Evolutionary conservation across 2,113 vertebrate species (phyloP).

Genomic region (Laterallus jamaicensis): DNA sequence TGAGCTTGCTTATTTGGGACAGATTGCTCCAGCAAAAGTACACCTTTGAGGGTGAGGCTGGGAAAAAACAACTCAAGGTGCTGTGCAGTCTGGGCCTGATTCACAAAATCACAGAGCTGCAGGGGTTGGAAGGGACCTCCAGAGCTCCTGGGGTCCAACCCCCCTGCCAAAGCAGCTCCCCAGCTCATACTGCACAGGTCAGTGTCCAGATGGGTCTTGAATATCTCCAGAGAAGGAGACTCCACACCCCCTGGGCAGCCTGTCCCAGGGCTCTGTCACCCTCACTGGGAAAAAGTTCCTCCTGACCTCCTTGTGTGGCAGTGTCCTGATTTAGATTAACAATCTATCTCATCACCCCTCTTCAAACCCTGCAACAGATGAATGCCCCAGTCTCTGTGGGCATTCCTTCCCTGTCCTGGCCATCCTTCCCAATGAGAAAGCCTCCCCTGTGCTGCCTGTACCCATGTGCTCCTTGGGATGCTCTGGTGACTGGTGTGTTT

Average conservation of each 20-base stretch:
- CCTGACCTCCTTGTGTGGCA: neutral
- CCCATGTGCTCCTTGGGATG: fast-evolving
- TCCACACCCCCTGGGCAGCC: no score
- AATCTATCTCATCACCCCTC: neutral
- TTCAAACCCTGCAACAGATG: neutral
- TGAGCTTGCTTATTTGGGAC: neutral
- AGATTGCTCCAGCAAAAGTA: neutral
- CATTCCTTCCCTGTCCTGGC: neutral
- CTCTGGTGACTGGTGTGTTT: neutral
- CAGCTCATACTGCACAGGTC: no score
- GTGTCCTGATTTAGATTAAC: neutral
- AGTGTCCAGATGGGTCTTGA: no score
- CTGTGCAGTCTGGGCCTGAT: neutral
- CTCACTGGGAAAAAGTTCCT: no score
- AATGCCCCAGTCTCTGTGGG: neutral
- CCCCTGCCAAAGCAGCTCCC: no score
- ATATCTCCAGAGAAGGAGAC: no score
- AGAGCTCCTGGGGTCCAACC: no score
- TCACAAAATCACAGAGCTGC: neutral
- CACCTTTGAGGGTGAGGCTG: neutral
- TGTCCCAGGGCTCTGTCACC: no score
- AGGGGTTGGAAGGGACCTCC: no score
- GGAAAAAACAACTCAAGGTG: neutral
- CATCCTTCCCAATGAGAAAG: fast-evolving
- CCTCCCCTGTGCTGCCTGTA: neutral